Conservation (phyloP, 1,140 invertebrate genomes). For the Episyrphus balteatus region DNA sequence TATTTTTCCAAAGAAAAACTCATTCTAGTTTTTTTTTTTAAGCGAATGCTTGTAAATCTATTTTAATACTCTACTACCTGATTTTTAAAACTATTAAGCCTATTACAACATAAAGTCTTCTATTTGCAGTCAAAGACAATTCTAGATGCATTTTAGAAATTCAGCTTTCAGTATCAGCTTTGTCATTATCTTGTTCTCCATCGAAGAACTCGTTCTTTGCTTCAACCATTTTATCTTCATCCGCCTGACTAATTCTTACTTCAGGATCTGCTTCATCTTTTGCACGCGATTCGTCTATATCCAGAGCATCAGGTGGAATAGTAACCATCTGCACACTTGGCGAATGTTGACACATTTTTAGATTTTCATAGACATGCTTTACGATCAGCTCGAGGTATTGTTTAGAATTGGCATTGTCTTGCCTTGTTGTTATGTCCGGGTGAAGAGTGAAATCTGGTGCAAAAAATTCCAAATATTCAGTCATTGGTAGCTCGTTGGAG, state of each 20-base stretch:
- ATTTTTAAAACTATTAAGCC: no score
- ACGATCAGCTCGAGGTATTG: slow-evolving; percentile 83
- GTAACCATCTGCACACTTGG: slow-evolving; percentile 90
- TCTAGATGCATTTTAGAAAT: no score
- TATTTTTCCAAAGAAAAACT: no score
- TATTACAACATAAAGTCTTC: no score
- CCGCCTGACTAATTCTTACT: slow-evolving; percentile 62
- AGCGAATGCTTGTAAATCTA: no score
- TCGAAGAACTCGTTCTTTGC: slow-evolving; percentile 88
- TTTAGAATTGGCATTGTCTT: slow-evolving; percentile 87
- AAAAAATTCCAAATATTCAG: slow-evolving; percentile 92
- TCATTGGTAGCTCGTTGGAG: slow-evolving; percentile 84
- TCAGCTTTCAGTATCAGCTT: slow-evolving; percentile 26
- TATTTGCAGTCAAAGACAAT: no score
- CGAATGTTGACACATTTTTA: slow-evolving; percentile 81
- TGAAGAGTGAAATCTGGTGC: slow-evolving; percentile 89
- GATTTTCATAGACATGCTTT: slow-evolving; percentile 73
- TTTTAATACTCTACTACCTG: no score
- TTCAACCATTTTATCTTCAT: slow-evolving; percentile 77
- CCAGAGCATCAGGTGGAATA: slow-evolving; percentile 63
- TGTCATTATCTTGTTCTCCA: slow-evolving; percentile 73
- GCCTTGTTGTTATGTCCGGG: slow-evolving; percentile 66
- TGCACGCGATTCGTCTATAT: slow-evolving; percentile 54
- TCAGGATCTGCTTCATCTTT: slow-evolving; percentile 74
- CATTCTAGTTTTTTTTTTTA: no score